These are phyloP conservation scores for Ptychoptera contaminata DNA, from an alignment of 2,888 invertebrate genomes.

Conservation along the genomic window DNA sequence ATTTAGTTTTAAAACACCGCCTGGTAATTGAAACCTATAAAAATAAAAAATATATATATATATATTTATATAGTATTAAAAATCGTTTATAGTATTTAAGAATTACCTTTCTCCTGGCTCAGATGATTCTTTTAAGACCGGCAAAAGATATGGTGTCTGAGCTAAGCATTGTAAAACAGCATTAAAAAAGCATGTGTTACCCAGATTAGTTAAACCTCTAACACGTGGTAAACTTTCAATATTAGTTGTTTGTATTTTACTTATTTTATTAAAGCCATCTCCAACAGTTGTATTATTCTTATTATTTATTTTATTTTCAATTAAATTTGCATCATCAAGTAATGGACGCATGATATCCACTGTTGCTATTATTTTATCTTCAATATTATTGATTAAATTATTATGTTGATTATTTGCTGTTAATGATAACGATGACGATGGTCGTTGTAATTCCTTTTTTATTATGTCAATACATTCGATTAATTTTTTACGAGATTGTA, in stretches of 20 bases:
- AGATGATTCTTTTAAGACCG: constrained; percentile 52
- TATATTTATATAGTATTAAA: neutral
- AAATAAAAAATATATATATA: neutral
- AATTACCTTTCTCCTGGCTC: constrained; percentile 46
- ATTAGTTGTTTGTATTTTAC: neutral
- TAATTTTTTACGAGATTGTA: constrained; percentile 45
- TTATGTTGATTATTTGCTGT: constrained; percentile 2
- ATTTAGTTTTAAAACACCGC: constrained; percentile 44
- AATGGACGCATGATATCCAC: constrained; percentile 17
- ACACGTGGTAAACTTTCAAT: constrained; percentile 34
- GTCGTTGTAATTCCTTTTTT: constrained; percentile 37
- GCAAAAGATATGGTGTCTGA: constrained; percentile 64
- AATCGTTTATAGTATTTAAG: constrained; percentile 7
- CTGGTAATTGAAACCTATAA: constrained; percentile 47
- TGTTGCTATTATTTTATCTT: constrained; percentile 18
- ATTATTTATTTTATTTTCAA: neutral
- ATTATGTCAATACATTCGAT: constrained; percentile 59
- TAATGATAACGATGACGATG: constrained; percentile 11
- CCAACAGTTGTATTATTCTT: no score
- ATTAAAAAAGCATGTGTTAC: constrained; percentile 96
- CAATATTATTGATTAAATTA: constrained; percentile 17
- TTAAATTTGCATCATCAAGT: neutral
- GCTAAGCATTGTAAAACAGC: constrained; percentile 87
- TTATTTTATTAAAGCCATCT: neutral
- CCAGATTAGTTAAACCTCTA: constrained; percentile 75